Evolutionary conservation across 2,797 vertebrate genomes (phyloP).

Genomic region (Heteromormyrus szaboi): DNA sequence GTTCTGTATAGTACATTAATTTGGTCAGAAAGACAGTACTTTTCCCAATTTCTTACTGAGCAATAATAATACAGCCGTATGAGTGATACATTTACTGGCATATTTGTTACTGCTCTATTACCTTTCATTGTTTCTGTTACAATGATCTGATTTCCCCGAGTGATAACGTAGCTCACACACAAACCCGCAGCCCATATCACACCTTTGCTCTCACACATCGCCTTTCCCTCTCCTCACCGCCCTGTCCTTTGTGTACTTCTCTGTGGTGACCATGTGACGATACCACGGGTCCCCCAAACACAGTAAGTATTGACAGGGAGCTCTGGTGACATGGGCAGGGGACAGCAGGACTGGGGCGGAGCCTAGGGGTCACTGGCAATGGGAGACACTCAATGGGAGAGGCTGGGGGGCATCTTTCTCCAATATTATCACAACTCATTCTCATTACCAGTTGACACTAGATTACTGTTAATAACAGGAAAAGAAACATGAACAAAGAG

Average conservation of each 20-base stretch:
- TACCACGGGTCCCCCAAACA: conserved; percentile 63
- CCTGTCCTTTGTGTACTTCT: conserved; percentile 36
- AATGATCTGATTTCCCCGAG: not conserved
- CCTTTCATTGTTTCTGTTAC: not conserved
- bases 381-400: conserved; percentile 35
- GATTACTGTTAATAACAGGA: not conserved
- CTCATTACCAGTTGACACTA: not conserved
- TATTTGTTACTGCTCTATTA: not conserved
- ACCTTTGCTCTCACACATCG: not conserved
- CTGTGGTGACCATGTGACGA: conserved; percentile 62
- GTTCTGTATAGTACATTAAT: not conserved
- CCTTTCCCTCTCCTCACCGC: conserved; percentile 43
- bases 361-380: conserved; percentile 58
- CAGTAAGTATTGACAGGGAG: conserved; percentile 73
- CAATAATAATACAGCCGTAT: not conserved
- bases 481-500: not conserved
- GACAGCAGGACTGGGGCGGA: conserved; percentile 63
- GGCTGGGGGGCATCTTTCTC: not conserved
- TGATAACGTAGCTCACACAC: not conserved
- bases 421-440: not conserved
- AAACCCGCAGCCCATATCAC: not conserved
- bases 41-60: not conserved
- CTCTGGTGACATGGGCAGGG: conserved; percentile 66
- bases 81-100: not conserved
- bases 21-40: not conserved